Evolutionary conservation across 2,113 vertebrate genomes (phyloP).

Genomic region (Orientallactaga bullata): DNA sequence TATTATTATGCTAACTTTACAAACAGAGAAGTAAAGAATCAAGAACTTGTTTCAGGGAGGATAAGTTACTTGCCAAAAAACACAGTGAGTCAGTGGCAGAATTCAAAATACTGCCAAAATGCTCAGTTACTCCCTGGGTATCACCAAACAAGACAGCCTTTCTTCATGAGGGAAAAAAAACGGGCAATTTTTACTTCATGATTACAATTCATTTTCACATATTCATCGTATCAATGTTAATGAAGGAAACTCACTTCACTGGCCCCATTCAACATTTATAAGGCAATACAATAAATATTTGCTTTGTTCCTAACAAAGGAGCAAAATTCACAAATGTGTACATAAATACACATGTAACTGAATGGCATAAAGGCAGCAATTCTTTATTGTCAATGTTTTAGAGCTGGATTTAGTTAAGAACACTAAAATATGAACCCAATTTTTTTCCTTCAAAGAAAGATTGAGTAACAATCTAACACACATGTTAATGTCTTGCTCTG

Average conservation of each 20-base stretch:
- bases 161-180: constrained; percentile 74
- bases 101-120: constrained; percentile 81
- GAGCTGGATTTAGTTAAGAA: constrained; percentile 59
- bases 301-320: constrained; percentile 51
- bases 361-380: constrained; percentile 55
- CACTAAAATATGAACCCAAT: constrained; percentile 40
- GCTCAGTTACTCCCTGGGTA: constrained; percentile 72
- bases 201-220: constrained; percentile 75
- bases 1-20: constrained; percentile 83
- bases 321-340: constrained; percentile 59
- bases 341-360: constrained; percentile 36
- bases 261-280: constrained; percentile 58
- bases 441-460: constrained; percentile 41
- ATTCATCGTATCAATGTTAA: constrained; percentile 72
- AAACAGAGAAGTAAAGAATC: constrained; percentile 83
- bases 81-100: constrained; percentile 84
- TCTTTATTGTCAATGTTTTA: constrained; percentile 42
- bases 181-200: constrained; percentile 72
- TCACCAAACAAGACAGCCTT: constrained; percentile 82
- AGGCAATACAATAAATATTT: constrained; percentile 63
- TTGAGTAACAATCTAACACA: constrained; percentile 44
- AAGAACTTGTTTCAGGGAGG: constrained; percentile 83
- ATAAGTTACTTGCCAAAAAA: constrained; percentile 82
- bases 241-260: constrained; percentile 61
- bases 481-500: constrained; percentile 13